Base-by-base conservation (phyloP, 2,888 invertebrate genomes). In the Nowickia ferox region DNA sequence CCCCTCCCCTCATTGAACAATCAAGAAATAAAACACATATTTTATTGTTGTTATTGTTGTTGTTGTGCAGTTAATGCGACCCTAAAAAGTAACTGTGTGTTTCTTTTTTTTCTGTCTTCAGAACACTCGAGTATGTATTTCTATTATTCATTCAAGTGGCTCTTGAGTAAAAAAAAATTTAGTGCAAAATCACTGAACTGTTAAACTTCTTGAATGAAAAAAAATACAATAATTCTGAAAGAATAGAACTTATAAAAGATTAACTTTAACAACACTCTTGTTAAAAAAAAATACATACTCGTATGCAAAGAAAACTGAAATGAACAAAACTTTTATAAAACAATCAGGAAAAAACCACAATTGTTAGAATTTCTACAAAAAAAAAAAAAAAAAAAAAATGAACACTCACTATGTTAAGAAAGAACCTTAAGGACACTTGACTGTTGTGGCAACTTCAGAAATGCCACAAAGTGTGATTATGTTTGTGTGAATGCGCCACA, bases 351-450 rank as follows among this genome's bases (percentile, higher is more conserved):
- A 69, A 74, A 85, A 82, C 77, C 74, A 68, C 85, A 85, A 82
- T 85, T 85, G 82, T 85, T 78, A 69, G 48, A 74, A 63, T 40
- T 69, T 11, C 19, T 17, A 1, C n/a, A n/a, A n/a, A n/a, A n/a
- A n/a, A n/a, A n/a, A n/a, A 51, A 40, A 53, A 75, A 22, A 51
- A 68, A 51, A 74, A 71, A 57, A 69, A 63, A 53, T 69, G 38
- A 38, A 61, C 72, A 82, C 59, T 66, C 57, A 57, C 15, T 19
- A 9, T 44, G 3, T 10, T 48, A 61, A 61, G 66, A 78, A 72
- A 75, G 48, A 48, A 51, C 77, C 63, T 78, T 78, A 78, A 85
- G 85, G 85, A 85, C 85, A 82, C 85, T 85, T 85, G 82, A 85
- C 77, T 78, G 42, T 72, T 85, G 82, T 74, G 82, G 82, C 81